Conservation (phyloP, 2,113 vertebrate species). For the Lagopus muta region DNA sequence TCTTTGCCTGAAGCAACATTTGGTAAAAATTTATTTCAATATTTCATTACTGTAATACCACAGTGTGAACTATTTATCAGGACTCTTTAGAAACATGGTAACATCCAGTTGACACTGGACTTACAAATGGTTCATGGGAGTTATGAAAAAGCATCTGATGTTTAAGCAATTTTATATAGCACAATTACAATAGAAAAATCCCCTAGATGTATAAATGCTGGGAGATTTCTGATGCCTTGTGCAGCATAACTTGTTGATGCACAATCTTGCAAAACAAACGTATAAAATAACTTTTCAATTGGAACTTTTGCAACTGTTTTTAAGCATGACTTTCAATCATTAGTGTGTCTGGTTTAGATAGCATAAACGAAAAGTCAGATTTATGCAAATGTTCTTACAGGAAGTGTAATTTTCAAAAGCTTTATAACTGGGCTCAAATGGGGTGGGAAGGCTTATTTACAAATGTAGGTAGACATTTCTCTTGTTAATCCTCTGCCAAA, state of each 20-base stretch:
- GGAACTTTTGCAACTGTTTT: background rate
- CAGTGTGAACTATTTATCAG: background rate
- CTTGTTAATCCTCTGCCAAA: background rate
- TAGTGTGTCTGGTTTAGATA: background rate
- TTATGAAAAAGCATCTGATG: background rate
- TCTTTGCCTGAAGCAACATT: background rate
- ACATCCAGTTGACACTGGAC: background rate
- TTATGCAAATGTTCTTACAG: background rate
- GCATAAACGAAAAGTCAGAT: background rate
- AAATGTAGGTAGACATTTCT: background rate
- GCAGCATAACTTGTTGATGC: background rate
- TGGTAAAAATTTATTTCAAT: background rate
- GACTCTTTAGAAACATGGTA: background rate
- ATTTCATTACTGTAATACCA: background rate
- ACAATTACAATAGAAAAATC: background rate
- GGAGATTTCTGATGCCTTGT: background rate
- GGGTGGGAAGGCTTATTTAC: background rate
- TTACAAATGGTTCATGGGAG: background rate
- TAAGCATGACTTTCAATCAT: background rate
- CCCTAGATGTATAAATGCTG: background rate
- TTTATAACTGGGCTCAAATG: background rate
- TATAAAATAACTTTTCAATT: background rate
- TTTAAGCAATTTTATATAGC: background rate
- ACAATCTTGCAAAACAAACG: background rate
- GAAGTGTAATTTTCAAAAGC: background rate